Conservation (phyloP, 2,888 invertebrate species). For the Drosophila tripunctata region DNA sequence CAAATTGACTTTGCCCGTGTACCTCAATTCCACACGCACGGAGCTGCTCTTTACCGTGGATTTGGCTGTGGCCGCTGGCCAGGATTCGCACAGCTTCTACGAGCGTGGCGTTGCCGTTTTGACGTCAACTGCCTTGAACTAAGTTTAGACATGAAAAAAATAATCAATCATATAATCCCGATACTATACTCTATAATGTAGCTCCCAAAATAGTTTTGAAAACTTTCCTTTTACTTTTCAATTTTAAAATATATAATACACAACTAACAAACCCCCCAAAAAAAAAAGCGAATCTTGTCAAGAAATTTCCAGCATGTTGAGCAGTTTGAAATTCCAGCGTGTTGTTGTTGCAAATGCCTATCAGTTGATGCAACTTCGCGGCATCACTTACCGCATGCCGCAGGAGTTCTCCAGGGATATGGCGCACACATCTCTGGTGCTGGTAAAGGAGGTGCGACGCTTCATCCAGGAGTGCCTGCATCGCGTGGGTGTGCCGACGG, state of each 20-base stretch:
- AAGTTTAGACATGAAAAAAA: slow-evolving; percentile 73
- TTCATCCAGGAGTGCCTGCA: slow-evolving; percentile 55
- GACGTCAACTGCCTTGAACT: slow-evolving; percentile 95
- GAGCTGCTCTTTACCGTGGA: slow-evolving; percentile 98
- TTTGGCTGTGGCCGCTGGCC: slow-evolving; percentile 94
- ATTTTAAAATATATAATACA: slow-evolving; percentile 22
- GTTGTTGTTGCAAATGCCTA: neutral
- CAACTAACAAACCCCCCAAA: slow-evolving; percentile 35
- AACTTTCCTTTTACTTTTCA: neutral
- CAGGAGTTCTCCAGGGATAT: neutral
- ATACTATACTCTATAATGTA: neutral
- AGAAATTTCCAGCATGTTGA: slow-evolving; percentile 14
- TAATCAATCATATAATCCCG: neutral
- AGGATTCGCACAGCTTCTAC: slow-evolving; percentile 98
- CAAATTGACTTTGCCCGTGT: slow-evolving; percentile 96
- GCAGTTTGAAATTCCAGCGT: neutral
- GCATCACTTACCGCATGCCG: slow-evolving; percentile 8
- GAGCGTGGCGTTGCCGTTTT: slow-evolving; percentile 98
- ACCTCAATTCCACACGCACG: slow-evolving; percentile 97
- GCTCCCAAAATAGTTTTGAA: neutral
- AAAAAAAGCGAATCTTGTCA: neutral
- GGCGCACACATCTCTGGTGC: slow-evolving; percentile 41
- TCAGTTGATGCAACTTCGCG: neutral
- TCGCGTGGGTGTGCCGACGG: slow-evolving; percentile 42
- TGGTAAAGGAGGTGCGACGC: slow-evolving; percentile 55